Percentiles rank a stretch among this genome's conserved stretches.
These are phyloP conservation scores for Cathartes aura DNA, from an alignment of 2,113 vertebrate genomes.

Conservation along the genomic window DNA sequence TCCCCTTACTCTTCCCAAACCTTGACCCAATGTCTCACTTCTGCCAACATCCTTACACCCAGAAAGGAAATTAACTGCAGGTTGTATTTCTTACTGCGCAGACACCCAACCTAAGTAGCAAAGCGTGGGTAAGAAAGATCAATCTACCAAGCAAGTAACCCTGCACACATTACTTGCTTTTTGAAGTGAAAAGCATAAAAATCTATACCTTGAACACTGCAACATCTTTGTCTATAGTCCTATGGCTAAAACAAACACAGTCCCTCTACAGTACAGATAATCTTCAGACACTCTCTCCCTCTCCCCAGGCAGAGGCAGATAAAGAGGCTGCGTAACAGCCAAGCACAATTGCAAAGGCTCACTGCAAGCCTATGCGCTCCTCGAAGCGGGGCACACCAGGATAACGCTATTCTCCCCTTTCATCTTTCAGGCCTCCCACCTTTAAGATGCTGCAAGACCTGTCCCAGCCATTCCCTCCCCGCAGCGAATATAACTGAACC, in stretches of 20 bases:
- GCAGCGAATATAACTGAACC: rapidly evolving
- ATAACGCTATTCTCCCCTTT: neutral
- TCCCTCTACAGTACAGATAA: neutral
- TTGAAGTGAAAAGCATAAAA: neutral
- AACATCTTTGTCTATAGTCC: neutral
- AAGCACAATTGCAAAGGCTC: neutral
- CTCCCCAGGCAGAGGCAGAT: neutral
- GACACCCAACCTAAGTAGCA: neutral
- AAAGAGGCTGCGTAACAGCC: neutral
- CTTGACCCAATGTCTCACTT: neutral
- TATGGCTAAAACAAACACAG: neutral
- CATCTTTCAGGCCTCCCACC: neutral
- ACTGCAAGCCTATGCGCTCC: neutral
- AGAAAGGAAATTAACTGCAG: neutral
- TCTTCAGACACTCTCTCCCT: neutral
- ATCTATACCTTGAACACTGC: neutral
- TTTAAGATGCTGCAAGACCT: neutral
- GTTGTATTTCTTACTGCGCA: neutral
- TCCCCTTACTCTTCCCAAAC: neutral
- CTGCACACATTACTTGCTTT: neutral
- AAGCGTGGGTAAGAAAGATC: neutral
- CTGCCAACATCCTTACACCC: neutral
- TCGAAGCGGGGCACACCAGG: neutral
- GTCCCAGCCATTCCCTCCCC: neutral
- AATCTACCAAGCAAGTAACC: neutral